phyloP scores from a whole-genome alignment of 2,797 vertebrate species.

The Serranus cabrilla region DNA sequence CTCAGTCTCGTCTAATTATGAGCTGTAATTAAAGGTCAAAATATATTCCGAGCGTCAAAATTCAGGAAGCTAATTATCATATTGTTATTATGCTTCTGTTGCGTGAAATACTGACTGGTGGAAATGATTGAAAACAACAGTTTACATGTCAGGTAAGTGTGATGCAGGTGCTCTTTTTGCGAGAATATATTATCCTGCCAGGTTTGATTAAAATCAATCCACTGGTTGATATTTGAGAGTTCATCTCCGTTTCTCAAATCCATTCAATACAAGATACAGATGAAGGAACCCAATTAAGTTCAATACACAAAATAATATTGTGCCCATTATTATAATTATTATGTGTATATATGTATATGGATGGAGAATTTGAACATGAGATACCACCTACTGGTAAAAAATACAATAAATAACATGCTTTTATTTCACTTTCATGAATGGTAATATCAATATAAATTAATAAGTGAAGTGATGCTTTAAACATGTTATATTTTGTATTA shows the following conservation, averaged over 20 bases:
- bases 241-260: slow-evolving; percentile 5
- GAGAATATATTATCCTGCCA: slow-evolving; percentile 32
- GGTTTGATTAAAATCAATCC: slow-evolving; percentile 50
- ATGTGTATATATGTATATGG: no score
- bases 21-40: slow-evolving; percentile 79
- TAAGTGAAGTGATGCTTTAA: no score
- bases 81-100: slow-evolving; percentile 47
- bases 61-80: slow-evolving; percentile 67
- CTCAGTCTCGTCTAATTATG: slow-evolving; percentile 68
- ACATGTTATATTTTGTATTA: no score
- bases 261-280: neutral
- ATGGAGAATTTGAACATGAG: no score
- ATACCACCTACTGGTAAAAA: no score
- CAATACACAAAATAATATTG: no score
- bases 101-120: slow-evolving; percentile 35
- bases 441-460: no score
- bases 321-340: no score
- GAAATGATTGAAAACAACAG: slow-evolving; percentile 52
- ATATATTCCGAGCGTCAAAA: slow-evolving; percentile 68
- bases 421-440: no score
- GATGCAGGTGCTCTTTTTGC: slow-evolving; percentile 28
- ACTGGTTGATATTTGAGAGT: slow-evolving; percentile 4
- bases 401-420: no score
- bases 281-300: no score
- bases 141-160: slow-evolving; percentile 29